Evolutionary conservation across 2,797 vertebrate species (phyloP).

Genomic region (Hydrocynus forskahlii): DNA sequence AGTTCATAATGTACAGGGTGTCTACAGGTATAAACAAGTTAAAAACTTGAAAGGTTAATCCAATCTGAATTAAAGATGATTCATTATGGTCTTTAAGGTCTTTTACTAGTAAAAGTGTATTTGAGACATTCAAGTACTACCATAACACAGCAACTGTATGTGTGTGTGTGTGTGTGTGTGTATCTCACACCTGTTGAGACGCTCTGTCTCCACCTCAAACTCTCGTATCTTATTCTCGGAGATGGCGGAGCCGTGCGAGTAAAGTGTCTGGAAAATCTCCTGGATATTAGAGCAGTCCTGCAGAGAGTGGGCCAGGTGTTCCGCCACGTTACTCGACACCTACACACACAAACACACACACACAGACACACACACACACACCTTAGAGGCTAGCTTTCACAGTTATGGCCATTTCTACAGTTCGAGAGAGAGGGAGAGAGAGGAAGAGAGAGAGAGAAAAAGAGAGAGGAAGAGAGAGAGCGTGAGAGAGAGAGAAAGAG

Average conservation of each 20-base stretch:
- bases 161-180: slow-evolving; percentile 1
- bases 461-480: background rate
- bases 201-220: slow-evolving; percentile 88
- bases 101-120: no score
- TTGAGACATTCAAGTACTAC: no score
- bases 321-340: slow-evolving; percentile 87
- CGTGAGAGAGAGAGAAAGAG: no score
- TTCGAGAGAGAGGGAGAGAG: background rate
- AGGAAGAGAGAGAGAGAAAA: background rate
- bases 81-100: no score
- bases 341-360: slow-evolving; percentile 54
- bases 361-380: background rate
- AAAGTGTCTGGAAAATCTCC: slow-evolving; percentile 89
- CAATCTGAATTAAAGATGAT: no score
- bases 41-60: no score
- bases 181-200: slow-evolving; percentile 85
- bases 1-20: no score
- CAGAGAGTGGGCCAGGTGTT: slow-evolving; percentile 86
- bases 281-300: slow-evolving; percentile 91
- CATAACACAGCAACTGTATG: background rate
- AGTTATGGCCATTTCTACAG: background rate
- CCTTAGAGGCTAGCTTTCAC: background rate
- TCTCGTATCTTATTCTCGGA: slow-evolving; percentile 88
- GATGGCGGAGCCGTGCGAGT: slow-evolving; percentile 87
- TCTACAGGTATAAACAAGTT: no score